A percentile compares a stretch with the other conserved stretches of the same genome.
Evolutionary conservation across 2,113 vertebrate genomes (phyloP).

Genomic region (Cacatua alba): DNA sequence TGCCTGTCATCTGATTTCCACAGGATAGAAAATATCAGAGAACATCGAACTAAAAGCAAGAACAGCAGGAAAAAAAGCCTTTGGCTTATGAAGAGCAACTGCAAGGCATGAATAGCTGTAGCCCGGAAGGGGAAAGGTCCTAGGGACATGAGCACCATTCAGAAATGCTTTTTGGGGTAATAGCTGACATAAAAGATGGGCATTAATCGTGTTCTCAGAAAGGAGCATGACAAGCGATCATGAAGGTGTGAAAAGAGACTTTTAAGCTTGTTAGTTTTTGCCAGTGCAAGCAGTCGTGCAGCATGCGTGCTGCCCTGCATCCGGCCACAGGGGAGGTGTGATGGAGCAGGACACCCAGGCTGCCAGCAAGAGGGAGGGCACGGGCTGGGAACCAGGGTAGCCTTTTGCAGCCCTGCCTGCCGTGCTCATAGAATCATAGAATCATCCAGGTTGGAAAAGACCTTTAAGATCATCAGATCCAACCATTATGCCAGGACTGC

Average conservation of each 20-base stretch:
- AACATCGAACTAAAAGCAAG: not conserved
- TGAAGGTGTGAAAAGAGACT: not conserved
- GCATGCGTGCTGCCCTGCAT: accelerated
- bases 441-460: not conserved
- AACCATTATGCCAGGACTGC: not conserved
- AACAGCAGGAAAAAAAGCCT: not conserved
- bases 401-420: not conserved
- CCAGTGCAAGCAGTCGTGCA: not conserved
- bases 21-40: not conserved
- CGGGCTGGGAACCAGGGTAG: not conserved
- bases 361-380: accelerated
- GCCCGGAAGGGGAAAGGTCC: not conserved
- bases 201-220: not conserved
- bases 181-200: not conserved
- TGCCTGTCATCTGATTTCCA: not conserved
- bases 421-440: not conserved
- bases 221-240: accelerated
- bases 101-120: accelerated
- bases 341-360: not conserved
- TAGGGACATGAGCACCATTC: not conserved
- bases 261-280: not conserved
- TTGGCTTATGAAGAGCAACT: not conserved
- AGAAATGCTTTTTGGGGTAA: not conserved
- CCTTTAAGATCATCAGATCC: not conserved
- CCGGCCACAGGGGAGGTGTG: accelerated